Percentiles rank a stretch among this genome's conserved stretches.
Conservation (phyloP, 2,888 invertebrate genomes). For the Drosophila leonis region DNA sequence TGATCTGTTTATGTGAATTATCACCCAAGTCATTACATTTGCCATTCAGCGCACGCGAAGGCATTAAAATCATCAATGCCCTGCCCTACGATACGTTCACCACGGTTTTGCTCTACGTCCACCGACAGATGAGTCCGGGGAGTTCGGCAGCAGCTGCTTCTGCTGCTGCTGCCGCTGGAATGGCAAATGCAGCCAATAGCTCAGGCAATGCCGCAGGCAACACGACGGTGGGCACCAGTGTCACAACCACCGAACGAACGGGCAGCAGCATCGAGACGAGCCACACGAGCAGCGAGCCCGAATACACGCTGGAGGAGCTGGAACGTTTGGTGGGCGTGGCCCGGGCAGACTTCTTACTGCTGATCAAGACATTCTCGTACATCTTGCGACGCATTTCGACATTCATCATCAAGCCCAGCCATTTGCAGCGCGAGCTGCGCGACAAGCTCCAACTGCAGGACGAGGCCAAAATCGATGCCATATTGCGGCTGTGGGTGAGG, state of each 20-base stretch:
- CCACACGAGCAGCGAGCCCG: constrained; percentile 73
- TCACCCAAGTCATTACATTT: background rate
- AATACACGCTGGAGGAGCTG: constrained; percentile 84
- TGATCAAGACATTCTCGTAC: constrained; percentile 85
- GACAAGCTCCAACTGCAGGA: constrained; percentile 86
- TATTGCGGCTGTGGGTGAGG: constrained; percentile 87
- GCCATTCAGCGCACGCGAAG: constrained; percentile 83
- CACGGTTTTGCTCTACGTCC: constrained; percentile 84
- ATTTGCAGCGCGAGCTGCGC: constrained; percentile 86
- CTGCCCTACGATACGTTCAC: constrained; percentile 84
- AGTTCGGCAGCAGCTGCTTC: constrained; percentile 8
- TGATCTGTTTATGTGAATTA: background rate
- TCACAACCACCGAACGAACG: constrained; percentile 60
- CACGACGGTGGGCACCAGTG: constrained; percentile 63
- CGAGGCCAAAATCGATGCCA: constrained; percentile 87
- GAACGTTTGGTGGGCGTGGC: constrained; percentile 84
- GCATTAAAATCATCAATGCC: constrained; percentile 85
- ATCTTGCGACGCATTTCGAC: constrained; percentile 86
- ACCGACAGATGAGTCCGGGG: constrained; percentile 83
- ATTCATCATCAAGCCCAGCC: constrained; percentile 87
- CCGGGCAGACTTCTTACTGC: constrained; percentile 82
- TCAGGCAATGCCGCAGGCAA: constrained; percentile 8
- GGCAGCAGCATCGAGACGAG: constrained; percentile 46
- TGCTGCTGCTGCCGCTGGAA: constrained; percentile 16
- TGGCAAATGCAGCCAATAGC: constrained; percentile 24